These are phyloP conservation scores for Ceratoteleas bidentatus DNA, from an alignment of 1,140 invertebrate species.

Conservation along the genomic window DNA sequence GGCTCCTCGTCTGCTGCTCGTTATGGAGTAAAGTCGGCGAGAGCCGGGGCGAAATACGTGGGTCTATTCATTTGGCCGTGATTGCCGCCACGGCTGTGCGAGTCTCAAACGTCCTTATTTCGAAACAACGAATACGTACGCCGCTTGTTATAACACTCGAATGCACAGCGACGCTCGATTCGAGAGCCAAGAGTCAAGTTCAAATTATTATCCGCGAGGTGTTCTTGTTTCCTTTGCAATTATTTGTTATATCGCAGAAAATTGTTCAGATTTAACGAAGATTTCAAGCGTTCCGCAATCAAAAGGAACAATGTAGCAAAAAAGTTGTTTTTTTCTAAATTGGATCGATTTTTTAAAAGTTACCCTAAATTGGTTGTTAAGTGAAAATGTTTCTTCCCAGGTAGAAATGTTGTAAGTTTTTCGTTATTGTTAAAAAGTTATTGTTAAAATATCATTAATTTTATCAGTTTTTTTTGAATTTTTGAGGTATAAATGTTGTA, in stretches of 20 bases:
- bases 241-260: not conserved
- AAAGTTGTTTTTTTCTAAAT: too few species aligned
- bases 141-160: constrained; percentile 25
- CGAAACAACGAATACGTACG: constrained; percentile 12
- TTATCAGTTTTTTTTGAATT: too few species aligned
- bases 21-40: constrained; percentile 45
- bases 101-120: constrained; percentile 28
- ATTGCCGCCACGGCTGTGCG: constrained; percentile 13
- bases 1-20: constrained; percentile 10
- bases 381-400: too few species aligned
- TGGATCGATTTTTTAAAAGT: too few species aligned
- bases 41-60: constrained; percentile 20
- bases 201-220: constrained; percentile 10
- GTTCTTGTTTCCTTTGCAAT: constrained; percentile 6
- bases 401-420: too few species aligned
- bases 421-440: too few species aligned
- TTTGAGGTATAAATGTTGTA: too few species aligned
- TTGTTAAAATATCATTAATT: too few species aligned
- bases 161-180: constrained; percentile 8
- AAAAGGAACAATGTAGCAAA: too few species aligned
- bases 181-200: not conserved
- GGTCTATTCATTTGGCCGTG: constrained; percentile 18
- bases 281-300: too few species aligned
- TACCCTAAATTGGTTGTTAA: too few species aligned
- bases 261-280: not conserved